A percentile compares a stretch with the other conserved stretches of the same genome.
Evolutionary conservation across 2,888 invertebrate species (phyloP).

Genomic region (Autographa gamma): DNA sequence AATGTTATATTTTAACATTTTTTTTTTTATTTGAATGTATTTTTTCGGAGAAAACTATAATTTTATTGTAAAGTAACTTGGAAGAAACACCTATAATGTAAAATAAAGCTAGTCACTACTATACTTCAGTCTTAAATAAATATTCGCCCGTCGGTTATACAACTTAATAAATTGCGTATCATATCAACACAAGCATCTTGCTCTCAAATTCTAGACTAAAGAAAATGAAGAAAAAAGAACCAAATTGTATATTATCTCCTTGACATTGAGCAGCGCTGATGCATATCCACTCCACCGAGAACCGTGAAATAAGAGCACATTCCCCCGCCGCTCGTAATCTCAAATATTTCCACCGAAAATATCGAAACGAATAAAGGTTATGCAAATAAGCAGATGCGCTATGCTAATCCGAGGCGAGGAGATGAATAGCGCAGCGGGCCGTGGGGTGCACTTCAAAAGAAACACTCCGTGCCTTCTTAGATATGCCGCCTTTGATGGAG

Average conservation of each 20-base stretch:
- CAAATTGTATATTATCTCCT: constrained; percentile 20
- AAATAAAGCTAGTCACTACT: too few relatives aligned
- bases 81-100: too few relatives aligned
- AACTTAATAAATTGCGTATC: too few relatives aligned
- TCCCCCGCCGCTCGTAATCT: constrained; percentile 45
- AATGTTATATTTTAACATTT: too few relatives aligned
- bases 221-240: constrained; percentile 25
- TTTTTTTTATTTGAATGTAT: too few relatives aligned
- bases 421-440: constrained; percentile 56
- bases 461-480: constrained; percentile 48
- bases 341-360: constrained; percentile 55
- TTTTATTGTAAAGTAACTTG: too few relatives aligned
- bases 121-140: too few relatives aligned
- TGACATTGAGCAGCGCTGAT: constrained; percentile 25
- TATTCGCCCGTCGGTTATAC: too few relatives aligned
- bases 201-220: too few relatives aligned
- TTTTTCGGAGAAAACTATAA: too few relatives aligned
- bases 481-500: constrained; percentile 35
- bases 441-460: constrained; percentile 58
- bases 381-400: constrained; percentile 63
- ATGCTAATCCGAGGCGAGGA: constrained; percentile 56
- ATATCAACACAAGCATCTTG: too few relatives aligned
- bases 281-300: constrained; percentile 28
- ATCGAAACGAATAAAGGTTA: constrained; percentile 56
- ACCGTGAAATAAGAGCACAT: constrained; percentile 44